phyloP scores from a whole-genome alignment of 2,888 invertebrate species.

The Macrophya annulata region DNA sequence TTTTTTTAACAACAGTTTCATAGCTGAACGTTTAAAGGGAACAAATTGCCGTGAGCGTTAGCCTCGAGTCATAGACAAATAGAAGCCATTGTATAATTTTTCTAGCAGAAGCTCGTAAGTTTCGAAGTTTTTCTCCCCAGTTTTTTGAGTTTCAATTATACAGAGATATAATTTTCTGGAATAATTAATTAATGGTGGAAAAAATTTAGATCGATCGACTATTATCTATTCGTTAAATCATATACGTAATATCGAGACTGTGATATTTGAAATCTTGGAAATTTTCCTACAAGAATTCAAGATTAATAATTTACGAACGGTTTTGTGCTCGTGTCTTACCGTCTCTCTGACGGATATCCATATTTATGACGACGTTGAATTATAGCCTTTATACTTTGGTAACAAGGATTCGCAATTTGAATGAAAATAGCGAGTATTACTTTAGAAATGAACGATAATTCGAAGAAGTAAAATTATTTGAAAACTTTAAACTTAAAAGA shows the following conservation, averaged over 20 bases:
- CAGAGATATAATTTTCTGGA: neutral
- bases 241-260: neutral
- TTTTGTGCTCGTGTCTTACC: slow-evolving; percentile 15
- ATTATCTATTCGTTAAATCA: neutral
- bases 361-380: slow-evolving; percentile 37
- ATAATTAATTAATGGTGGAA: neutral
- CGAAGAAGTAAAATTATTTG: neutral
- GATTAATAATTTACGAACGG: slow-evolving; percentile 1
- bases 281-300: neutral
- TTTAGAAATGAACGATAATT: neutral
- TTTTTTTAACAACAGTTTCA: neutral
- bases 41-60: neutral
- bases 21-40: neutral
- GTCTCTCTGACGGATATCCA: slow-evolving; percentile 29
- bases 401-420: slow-evolving; percentile 5
- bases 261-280: neutral
- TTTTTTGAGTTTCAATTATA: neutral
- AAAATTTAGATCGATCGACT: neutral
- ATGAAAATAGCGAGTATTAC: neutral
- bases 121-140: neutral
- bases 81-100: neutral
- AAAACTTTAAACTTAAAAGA: neutral
- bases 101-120: neutral
- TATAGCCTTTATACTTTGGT: slow-evolving; percentile 5
- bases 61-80: neutral